These are phyloP conservation scores for Centroberyx gerrardi DNA, from an alignment of 2,797 vertebrate genomes.

Conservation along the genomic window DNA sequence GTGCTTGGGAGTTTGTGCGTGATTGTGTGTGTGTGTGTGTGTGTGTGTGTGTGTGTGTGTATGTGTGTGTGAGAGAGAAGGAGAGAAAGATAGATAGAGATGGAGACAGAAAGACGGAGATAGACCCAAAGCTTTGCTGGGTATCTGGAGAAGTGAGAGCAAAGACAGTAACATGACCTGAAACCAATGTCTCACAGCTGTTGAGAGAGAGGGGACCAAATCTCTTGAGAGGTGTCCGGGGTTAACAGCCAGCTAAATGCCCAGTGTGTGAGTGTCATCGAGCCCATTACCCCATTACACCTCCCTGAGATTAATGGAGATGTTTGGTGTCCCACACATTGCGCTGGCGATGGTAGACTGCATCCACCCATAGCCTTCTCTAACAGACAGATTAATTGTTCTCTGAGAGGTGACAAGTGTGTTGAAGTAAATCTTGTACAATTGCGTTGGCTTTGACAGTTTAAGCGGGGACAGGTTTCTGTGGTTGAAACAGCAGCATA, in stretches of 20 bases:
- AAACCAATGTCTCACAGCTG: slow-evolving; percentile 69
- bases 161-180: slow-evolving; percentile 67
- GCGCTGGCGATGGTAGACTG: slow-evolving; percentile 16
- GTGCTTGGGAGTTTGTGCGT: slow-evolving; percentile 71
- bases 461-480: slow-evolving; percentile 19
- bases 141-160: slow-evolving; percentile 63
- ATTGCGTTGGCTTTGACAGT: slow-evolving; percentile 15
- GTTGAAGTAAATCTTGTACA: slow-evolving; percentile 26
- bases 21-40: not conserved
- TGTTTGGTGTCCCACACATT: slow-evolving; percentile 41
- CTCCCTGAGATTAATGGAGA: slow-evolving; percentile 56
- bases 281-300: slow-evolving; percentile 53
- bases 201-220: slow-evolving; percentile 11
- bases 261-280: slow-evolving; percentile 53
- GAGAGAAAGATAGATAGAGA: slow-evolving; percentile 61
- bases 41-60: slow-evolving; percentile 1
- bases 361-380: not conserved
- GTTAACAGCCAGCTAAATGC: slow-evolving; percentile 69
- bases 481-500: not conserved
- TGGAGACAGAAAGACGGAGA: slow-evolving; percentile 53
- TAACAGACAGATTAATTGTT: slow-evolving; percentile 25
- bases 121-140: slow-evolving; percentile 52
- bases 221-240: slow-evolving; percentile 54
- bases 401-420: slow-evolving; percentile 1
- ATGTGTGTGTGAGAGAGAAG: slow-evolving; percentile 31